Conservation (phyloP, 1,140 invertebrate species). For the Drosophila navojoa region DNA sequence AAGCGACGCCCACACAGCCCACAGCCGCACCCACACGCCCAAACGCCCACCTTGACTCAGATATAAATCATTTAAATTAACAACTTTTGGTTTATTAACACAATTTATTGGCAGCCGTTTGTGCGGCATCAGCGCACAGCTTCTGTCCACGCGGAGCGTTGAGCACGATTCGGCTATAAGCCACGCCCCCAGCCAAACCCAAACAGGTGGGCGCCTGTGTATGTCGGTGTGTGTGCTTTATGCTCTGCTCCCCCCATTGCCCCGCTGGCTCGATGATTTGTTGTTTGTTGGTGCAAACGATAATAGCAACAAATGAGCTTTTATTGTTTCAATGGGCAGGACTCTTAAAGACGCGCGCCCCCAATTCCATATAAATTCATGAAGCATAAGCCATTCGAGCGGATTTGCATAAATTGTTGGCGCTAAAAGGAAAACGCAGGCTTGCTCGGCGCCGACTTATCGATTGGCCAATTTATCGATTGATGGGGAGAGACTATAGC, state of each 20-base stretch:
- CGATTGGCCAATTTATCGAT: not conserved
- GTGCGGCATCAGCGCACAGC: slow-evolving; percentile 66
- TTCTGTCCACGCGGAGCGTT: slow-evolving; percentile 54
- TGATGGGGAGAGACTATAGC: no score
- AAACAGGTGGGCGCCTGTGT: not conserved
- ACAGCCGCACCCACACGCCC: slow-evolving; percentile 8
- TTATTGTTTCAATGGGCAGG: slow-evolving; percentile 70
- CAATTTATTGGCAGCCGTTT: slow-evolving; percentile 83
- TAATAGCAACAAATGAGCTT: slow-evolving; percentile 82
- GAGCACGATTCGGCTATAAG: slow-evolving; percentile 49
- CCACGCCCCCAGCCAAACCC: not conserved
- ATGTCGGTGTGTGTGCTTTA: slow-evolving; percentile 27
- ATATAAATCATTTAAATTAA: slow-evolving; percentile 84
- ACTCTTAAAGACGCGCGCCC: slow-evolving; percentile 55
- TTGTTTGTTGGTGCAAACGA: slow-evolving; percentile 81
- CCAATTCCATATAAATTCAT: slow-evolving; percentile 78
- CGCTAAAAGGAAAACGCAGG: not conserved
- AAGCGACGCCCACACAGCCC: slow-evolving; percentile 25
- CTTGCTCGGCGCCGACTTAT: not conserved
- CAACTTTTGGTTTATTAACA: slow-evolving; percentile 84
- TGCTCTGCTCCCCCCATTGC: slow-evolving; percentile 17
- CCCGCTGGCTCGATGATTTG: slow-evolving; percentile 67
- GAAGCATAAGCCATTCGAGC: slow-evolving; percentile 76
- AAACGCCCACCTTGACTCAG: slow-evolving; percentile 20
- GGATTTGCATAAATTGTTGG: slow-evolving; percentile 76